Percentiles rank a stretch among this genome's conserved stretches.
These are phyloP conservation scores for Zaprionus taronus DNA, from an alignment of 1,140 invertebrate species.

Conservation along the genomic window DNA sequence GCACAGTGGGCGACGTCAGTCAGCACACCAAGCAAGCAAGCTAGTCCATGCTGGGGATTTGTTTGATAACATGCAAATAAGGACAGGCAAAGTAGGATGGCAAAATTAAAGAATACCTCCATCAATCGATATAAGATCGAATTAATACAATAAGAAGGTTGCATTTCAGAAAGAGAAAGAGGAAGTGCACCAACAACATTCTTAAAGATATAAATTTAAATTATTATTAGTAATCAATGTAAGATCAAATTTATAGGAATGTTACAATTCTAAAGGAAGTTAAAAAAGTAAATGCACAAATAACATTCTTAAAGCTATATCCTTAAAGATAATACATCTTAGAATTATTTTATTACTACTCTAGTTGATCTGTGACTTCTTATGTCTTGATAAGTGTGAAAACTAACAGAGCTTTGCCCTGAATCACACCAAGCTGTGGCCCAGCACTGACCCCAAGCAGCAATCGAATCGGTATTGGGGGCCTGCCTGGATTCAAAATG, in stretches of 20 bases:
- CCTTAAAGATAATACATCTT: too few species aligned
- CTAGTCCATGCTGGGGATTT: conserved; percentile 11
- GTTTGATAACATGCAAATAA: neutral
- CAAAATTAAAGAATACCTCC: too few species aligned
- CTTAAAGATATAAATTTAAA: too few species aligned
- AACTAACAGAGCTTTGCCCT: neutral
- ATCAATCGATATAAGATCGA: too few species aligned
- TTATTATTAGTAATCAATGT: too few species aligned
- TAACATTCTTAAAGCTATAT: too few species aligned
- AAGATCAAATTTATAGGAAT: too few species aligned
- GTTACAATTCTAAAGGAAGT: neutral
- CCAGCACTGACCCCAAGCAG: neutral
- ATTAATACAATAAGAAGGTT: too few species aligned
- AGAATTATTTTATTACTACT: too few species aligned
- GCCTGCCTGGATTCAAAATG: conserved; percentile 15
- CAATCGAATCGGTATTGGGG: neutral
- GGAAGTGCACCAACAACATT: neutral
- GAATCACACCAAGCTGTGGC: neutral
- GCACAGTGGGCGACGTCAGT: conserved; percentile 27
- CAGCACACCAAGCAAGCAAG: conserved; percentile 4
- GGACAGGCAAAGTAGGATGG: neutral
- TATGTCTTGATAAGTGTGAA: neutral
- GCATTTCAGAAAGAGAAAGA: too few species aligned
- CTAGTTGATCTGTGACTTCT: too few species aligned
- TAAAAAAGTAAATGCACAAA: neutral